A percentile compares a stretch with the other conserved stretches of the same genome.
phyloP scores from a whole-genome alignment of 2,888 invertebrate species.

The Agapostemon virescens region DNA sequence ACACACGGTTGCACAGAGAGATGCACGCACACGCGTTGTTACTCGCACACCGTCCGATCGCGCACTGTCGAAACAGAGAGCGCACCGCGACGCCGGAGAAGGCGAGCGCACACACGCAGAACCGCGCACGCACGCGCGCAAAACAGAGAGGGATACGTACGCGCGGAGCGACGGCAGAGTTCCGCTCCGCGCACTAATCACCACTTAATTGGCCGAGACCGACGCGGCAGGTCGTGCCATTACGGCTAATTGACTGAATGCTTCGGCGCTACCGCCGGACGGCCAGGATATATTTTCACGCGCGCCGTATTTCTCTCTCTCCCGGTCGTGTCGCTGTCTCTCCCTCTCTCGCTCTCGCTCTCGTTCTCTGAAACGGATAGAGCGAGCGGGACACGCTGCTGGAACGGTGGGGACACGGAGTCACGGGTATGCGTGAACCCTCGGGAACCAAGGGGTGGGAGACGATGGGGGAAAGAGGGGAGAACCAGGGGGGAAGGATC shows the following conservation, averaged over 20 bases:
- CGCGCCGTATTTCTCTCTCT: slow-evolving; percentile 42
- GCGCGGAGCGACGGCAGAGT: slow-evolving; percentile 41
- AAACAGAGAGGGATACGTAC: slow-evolving; percentile 30
- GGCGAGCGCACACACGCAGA: background rate
- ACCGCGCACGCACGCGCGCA: background rate
- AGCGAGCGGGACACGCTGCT: background rate
- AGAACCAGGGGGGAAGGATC: background rate
- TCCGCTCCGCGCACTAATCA: slow-evolving; percentile 71
- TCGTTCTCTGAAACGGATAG: background rate
- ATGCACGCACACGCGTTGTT: background rate
- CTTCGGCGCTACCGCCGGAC: slow-evolving; percentile 66
- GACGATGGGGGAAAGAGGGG: background rate
- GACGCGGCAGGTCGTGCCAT: slow-evolving; percentile 72
- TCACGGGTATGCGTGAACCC: slow-evolving; percentile 2
- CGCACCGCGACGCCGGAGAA: background rate
- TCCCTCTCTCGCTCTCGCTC: background rate
- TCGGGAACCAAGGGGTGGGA: background rate
- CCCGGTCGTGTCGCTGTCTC: too few species aligned
- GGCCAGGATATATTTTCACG: slow-evolving; percentile 64
- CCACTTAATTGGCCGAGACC: slow-evolving; percentile 73
- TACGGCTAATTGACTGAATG: slow-evolving; percentile 73
- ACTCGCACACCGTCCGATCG: slow-evolving; percentile 3
- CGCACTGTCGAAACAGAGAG: background rate
- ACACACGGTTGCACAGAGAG: too few species aligned
- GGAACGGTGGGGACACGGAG: background rate